Evolutionary conservation across 2,797 vertebrate species (phyloP).

Genomic region (Steatocranus sp.): DNA sequence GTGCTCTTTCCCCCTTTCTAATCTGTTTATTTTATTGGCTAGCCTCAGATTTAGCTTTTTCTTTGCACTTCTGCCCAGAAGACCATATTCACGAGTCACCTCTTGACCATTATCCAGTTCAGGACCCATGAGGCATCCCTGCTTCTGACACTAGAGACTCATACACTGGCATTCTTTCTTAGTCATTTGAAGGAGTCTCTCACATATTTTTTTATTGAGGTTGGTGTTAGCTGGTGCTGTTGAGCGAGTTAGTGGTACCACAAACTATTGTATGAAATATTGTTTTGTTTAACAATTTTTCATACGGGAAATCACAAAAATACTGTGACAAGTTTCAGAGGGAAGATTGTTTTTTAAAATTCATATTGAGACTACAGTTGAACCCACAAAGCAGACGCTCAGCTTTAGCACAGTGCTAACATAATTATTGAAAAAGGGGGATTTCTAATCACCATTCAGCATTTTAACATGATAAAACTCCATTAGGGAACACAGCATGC

Average conservation of each 20-base stretch:
- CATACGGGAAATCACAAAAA: not conserved
- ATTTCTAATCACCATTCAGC: not conserved
- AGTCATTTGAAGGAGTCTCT: not conserved
- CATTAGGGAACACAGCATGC: not conserved
- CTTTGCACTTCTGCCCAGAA: not conserved
- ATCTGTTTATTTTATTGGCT: not conserved
- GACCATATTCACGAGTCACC: not conserved
- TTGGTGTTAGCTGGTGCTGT: not conserved
- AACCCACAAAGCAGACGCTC: not conserved
- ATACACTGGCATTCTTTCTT: not conserved
- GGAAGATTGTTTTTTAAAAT: not conserved
- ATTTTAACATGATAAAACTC: not conserved
- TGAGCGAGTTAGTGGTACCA: not conserved
- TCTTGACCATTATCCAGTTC: not conserved
- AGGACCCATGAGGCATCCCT: not conserved
- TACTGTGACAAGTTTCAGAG: not conserved
- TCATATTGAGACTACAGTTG: not conserved
- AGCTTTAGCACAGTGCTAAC: not conserved
- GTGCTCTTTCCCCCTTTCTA: not conserved
- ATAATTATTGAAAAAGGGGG: not conserved
- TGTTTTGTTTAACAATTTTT: not conserved
- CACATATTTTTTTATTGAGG: not conserved
- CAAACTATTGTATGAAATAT: not conserved
- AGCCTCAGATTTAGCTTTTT: not conserved
- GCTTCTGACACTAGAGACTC: not conserved